Percentiles rank a stretch among this genome's conserved stretches.
Evolutionary conservation across 2,888 invertebrate genomes (phyloP).

Genomic region (Apomyelois bistriatella): DNA sequence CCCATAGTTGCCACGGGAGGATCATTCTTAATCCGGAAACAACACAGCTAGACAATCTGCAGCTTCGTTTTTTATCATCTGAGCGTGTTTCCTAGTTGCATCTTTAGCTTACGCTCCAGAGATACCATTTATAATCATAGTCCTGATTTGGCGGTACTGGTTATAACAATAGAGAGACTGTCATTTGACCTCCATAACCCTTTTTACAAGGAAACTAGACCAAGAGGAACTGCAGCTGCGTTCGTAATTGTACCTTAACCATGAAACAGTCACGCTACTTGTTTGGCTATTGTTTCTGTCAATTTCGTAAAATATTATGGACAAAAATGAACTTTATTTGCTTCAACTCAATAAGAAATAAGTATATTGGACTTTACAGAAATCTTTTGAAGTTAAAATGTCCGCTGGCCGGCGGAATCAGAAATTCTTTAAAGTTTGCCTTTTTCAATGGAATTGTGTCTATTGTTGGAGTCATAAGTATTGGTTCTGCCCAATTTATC

Average conservation of each 20-base stretch:
- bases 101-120: too few relatives aligned
- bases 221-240: too few relatives aligned
- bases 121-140: too few relatives aligned
- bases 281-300: conserved; percentile 39
- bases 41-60: too few relatives aligned
- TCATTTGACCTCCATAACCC: too few relatives aligned
- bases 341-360: background rate
- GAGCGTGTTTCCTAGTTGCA: too few relatives aligned
- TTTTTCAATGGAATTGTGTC: conserved; percentile 18
- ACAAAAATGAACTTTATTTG: conserved; percentile 16
- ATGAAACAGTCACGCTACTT: conserved; percentile 46
- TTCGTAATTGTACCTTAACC: conserved; percentile 24
- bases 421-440: conserved; percentile 17
- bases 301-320: conserved; percentile 5
- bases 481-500: conserved; percentile 7
- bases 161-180: too few relatives aligned
- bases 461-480: conserved; percentile 6
- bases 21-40: too few relatives aligned
- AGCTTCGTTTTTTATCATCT: too few relatives aligned
- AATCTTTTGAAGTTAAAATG: conserved; percentile 20
- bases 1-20: too few relatives aligned
- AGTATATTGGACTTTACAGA: background rate
- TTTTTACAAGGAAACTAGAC: too few relatives aligned
- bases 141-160: too few relatives aligned
- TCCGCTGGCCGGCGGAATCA: conserved; percentile 21